Conservation (phyloP, 1,140 invertebrate species). For the Brachionus rubens region DNA sequence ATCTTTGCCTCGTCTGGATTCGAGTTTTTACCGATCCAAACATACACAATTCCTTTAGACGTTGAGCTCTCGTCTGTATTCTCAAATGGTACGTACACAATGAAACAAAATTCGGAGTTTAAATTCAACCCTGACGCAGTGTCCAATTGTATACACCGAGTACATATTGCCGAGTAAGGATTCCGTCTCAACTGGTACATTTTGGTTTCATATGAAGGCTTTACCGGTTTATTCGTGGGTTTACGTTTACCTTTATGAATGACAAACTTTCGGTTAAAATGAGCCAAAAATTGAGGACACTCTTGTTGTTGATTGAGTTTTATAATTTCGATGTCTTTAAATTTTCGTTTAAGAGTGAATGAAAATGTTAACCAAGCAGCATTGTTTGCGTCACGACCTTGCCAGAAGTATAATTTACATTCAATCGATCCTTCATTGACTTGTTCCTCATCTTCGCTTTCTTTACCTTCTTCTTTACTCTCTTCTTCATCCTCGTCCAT, state of each 20-base stretch:
- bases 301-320: slow-evolving; percentile 77
- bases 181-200: slow-evolving; percentile 93
- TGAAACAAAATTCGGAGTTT: slow-evolving; percentile 61
- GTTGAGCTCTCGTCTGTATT: slow-evolving; percentile 48
- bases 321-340: slow-evolving; percentile 47
- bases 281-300: slow-evolving; percentile 95
- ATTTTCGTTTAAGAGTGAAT: slow-evolving; percentile 68
- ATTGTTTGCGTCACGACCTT: slow-evolving; percentile 90
- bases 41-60: slow-evolving; percentile 81
- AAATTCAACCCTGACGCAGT: slow-evolving; percentile 51
- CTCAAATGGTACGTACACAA: slow-evolving; percentile 43
- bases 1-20: slow-evolving; percentile 81
- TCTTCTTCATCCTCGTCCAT: slow-evolving; percentile 53
- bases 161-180: slow-evolving; percentile 81
- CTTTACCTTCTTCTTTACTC: slow-evolving; percentile 60
- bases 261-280: slow-evolving; percentile 91
- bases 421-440: slow-evolving; percentile 79
- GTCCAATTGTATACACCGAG: slow-evolving; percentile 77
- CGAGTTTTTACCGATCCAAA: slow-evolving; percentile 89
- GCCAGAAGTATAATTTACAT: slow-evolving; percentile 99
- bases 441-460: slow-evolving; percentile 64
- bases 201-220: slow-evolving; percentile 69
- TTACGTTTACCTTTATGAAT: slow-evolving; percentile 78
- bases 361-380: slow-evolving; percentile 99
- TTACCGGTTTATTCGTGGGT: slow-evolving; percentile 59